Evolutionary conservation across 2,888 invertebrate species (phyloP).

Genomic region (Zygogramma bicolorata): DNA sequence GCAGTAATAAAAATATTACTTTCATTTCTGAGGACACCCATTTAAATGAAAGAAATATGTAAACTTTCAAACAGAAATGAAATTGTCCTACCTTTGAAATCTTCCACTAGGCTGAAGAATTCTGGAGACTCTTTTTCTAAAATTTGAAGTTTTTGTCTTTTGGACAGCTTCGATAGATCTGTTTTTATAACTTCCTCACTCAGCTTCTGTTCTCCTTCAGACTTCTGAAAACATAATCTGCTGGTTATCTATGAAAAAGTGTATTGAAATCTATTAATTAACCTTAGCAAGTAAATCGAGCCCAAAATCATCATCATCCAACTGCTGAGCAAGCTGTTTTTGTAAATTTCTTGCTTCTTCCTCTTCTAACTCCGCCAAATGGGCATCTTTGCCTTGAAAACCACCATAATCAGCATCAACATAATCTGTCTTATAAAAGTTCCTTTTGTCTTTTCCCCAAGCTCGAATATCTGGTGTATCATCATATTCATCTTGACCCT

Average conservation of each 20-base stretch:
- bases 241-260: too few relatives aligned
- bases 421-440: slow-evolving; percentile 89
- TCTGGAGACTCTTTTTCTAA: slow-evolving; percentile 91
- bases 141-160: slow-evolving; percentile 81
- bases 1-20: too few relatives aligned
- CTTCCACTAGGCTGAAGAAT: slow-evolving; percentile 80
- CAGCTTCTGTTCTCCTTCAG: slow-evolving; percentile 60
- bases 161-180: slow-evolving; percentile 81
- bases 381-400: slow-evolving; percentile 74
- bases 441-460: slow-evolving; percentile 86
- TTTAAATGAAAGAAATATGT: too few relatives aligned
- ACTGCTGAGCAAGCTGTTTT: slow-evolving; percentile 78
- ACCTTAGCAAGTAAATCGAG: slow-evolving; percentile 48
- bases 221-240: slow-evolving; percentile 53
- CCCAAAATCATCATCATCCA: slow-evolving; percentile 76
- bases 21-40: too few relatives aligned
- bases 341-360: slow-evolving; percentile 87
- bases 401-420: slow-evolving; percentile 88
- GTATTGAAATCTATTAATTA: slow-evolving; percentile 18
- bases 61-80: too few relatives aligned
- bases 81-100: slow-evolving; percentile 74
- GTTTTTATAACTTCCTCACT: slow-evolving; percentile 75
- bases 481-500: slow-evolving; percentile 78
- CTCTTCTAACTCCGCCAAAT: slow-evolving; percentile 84
- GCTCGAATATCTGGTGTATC: slow-evolving; percentile 84